phyloP scores from a whole-genome alignment of 1,140 invertebrate genomes.

The Aphaenogaster floridana region DNA sequence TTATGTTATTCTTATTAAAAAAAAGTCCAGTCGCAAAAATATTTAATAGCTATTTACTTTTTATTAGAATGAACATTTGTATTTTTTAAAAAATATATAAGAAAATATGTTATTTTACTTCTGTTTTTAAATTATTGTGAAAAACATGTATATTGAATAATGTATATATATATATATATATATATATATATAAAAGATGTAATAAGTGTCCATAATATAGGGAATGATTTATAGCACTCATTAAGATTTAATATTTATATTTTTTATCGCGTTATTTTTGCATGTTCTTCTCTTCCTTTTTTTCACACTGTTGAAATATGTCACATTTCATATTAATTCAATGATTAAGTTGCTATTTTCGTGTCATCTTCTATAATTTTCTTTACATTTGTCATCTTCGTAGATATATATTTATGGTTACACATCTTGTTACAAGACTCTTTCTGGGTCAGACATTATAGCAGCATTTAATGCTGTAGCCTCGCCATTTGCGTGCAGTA shows the following conservation, averaged over 20 bases:
- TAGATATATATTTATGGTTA: conserved; percentile 4
- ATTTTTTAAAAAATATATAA: neutral
- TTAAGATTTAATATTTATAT: neutral
- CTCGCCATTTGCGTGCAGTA: conserved; percentile 29
- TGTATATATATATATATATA: too few relatives aligned
- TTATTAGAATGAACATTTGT: neutral
- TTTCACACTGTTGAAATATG: neutral
- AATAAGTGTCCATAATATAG: neutral
- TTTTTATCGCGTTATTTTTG: neutral
- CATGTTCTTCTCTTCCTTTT: neutral
- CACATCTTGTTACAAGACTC: neutral
- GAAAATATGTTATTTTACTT: neutral
- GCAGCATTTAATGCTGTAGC: conserved; percentile 8
- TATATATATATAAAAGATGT: neutral
- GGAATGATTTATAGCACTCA: neutral
- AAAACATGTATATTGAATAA: neutral
- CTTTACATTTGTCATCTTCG: neutral
- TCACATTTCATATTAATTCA: neutral
- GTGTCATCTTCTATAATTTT: neutral
- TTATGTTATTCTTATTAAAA: neutral
- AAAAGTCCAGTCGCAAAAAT: neutral
- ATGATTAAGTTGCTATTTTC: neutral
- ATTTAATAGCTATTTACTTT: neutral
- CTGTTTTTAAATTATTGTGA: neutral
- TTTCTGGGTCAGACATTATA: conserved; percentile 26